These are phyloP conservation scores for Leucosticte australis DNA, from an alignment of 2,113 vertebrate species.

Conservation along the genomic window DNA sequence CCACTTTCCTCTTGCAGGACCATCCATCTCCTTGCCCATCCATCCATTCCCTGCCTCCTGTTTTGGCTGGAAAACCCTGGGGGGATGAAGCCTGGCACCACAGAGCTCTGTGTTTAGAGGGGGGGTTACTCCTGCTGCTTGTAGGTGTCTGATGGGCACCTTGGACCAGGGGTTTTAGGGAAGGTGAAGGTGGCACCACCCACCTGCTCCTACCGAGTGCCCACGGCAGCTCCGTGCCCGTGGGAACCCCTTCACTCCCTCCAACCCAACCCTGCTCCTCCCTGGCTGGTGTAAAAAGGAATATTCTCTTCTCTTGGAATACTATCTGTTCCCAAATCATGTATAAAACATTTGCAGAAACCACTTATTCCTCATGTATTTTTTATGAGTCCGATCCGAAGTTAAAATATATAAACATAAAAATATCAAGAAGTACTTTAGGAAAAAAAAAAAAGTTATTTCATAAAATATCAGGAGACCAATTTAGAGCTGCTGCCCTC, in stretches of 20 bases:
- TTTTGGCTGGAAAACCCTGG: not conserved
- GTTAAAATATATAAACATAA: slow-evolving; percentile 81
- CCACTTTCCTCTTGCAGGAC: not conserved
- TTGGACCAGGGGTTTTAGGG: not conserved
- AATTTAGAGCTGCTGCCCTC: not conserved
- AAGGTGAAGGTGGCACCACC: not conserved
- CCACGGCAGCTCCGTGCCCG: accelerated
- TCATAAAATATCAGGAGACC: slow-evolving; percentile 71
- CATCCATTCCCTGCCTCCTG: not conserved
- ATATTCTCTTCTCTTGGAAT: not conserved
- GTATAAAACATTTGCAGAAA: slow-evolving; percentile 80
- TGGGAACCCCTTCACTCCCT: not conserved
- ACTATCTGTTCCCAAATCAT: slow-evolving; percentile 69
- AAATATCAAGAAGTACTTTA: slow-evolving; percentile 79
- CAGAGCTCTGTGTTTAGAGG: accelerated
- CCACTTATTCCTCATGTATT: slow-evolving; percentile 78
- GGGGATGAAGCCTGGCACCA: accelerated
- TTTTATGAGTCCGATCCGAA: slow-evolving; percentile 74
- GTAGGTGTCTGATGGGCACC: accelerated
- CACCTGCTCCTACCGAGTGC: accelerated
- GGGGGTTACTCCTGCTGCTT: not conserved
- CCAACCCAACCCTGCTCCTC: not conserved
- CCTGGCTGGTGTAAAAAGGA: not conserved
- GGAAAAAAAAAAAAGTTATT: slow-evolving; percentile 50
- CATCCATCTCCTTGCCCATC: no score